Base-by-base conservation (phyloP, 2,888 invertebrate species). In the Drosophila anceps region DNA sequence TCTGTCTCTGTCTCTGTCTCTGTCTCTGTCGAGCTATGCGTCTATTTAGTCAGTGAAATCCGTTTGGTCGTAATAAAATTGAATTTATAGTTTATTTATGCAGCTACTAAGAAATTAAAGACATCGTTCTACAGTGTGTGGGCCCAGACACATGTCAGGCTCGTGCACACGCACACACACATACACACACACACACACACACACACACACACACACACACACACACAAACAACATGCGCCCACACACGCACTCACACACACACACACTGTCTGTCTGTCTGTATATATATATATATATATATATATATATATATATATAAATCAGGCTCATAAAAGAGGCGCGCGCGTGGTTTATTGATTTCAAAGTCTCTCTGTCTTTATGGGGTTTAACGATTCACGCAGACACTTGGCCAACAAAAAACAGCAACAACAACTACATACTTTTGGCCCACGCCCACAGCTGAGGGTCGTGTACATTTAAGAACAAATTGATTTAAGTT, bases 31-130 rank as follows among this genome's bases (percentile, higher is more conserved):
- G 50, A 50, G 51, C 20, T 41, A 5, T 51, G 50, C 37, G 27
- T 73, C 66, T 76, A 76, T 84, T 80, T 71, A 80, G 79, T 58
- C 61, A 64, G 62, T 35, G 62, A 69, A 71, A 64, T 77, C 72
- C 67, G 53, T 58, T 67, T 67, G 60, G 43, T 39, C 37, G 70
- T 61, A 83, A 71, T 84, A 88, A 88, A 84, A 84, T 86, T 71
- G 74, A 84, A 84, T 86, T 89, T 89, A 84, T 87, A 84, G 89
- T 86, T 87, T 89, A 86, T 86, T 86, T 89, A 86, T 86, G 85
- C 89, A 81, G 85, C 88, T 87, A 87, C 89, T 87, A 84, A 86
- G 86, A 82, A 87, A 89, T 87, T 82, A 87, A 87, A 84, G 89
- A 67, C 64, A 35, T 57, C 48, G 44, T 44, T 55, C 20, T 15